Percentiles rank a stretch among this genome's conserved stretches.
These are phyloP conservation scores for Cephus runcator DNA, from an alignment of 2,888 invertebrate genomes.

Conservation along the genomic window DNA sequence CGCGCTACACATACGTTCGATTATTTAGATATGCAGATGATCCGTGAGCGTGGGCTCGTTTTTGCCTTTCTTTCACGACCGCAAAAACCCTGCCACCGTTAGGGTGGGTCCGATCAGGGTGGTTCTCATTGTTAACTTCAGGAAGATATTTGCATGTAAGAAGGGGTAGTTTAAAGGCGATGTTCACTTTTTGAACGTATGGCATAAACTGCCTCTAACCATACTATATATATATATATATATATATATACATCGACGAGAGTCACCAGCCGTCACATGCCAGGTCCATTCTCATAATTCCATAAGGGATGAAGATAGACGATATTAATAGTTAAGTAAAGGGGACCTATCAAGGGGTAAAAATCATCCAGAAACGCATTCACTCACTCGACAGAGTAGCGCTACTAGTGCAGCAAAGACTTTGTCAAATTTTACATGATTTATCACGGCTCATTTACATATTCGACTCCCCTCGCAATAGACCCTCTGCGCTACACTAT, in stretches of 20 bases:
- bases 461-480: constrained; percentile 26
- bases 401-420: background rate
- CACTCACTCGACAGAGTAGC: background rate
- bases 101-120: constrained; percentile 16
- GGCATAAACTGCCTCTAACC: background rate
- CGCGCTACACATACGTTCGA: constrained; percentile 57
- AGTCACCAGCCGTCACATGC: background rate
- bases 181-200: constrained; percentile 33
- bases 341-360: background rate
- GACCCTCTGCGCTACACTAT: background rate
- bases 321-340: background rate
- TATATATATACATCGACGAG: background rate
- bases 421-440: constrained; percentile 50
- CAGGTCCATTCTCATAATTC: background rate
- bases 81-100: background rate
- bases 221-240: too few relatives aligned
- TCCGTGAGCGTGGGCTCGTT: constrained; percentile 29
- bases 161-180: constrained; percentile 15
- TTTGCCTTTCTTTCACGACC: constrained; percentile 3
- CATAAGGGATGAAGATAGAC: background rate
- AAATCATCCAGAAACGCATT: background rate
- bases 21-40: constrained; percentile 66
- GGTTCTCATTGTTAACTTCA: constrained; percentile 43
- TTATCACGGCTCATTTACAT: constrained; percentile 49
- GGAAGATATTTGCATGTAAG: constrained; percentile 48